Evolutionary conservation across 2,113 vertebrate genomes (phyloP).

Genomic region (Benitochromis conjunctus): DNA sequence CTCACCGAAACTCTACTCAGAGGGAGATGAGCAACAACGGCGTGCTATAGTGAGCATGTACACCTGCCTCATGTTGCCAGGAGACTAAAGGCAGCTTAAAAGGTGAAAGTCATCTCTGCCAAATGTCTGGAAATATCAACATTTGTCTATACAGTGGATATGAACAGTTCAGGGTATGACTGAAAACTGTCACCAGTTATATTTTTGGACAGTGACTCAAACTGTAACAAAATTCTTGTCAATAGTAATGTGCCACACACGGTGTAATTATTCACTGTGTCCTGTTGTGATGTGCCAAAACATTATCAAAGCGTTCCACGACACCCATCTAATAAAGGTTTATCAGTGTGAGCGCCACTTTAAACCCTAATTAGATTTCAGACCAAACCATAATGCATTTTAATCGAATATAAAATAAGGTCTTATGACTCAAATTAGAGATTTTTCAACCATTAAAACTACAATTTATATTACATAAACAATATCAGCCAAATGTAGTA

Average conservation of each 20-base stretch:
- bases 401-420: neutral
- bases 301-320: neutral
- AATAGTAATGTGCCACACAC: neutral
- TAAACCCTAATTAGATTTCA: neutral
- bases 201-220: neutral
- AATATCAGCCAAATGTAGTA: neutral
- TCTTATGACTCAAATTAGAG: neutral
- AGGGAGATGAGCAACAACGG: neutral
- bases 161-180: neutral
- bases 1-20: neutral
- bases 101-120: conserved; percentile 35
- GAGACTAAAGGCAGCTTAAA: conserved; percentile 46
- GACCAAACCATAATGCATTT: conserved; percentile 9
- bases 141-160: neutral
- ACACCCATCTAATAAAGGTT: neutral
- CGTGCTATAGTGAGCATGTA: neutral
- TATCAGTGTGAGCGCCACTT: neutral
- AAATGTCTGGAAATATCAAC: conserved; percentile 57
- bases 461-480: neutral
- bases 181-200: neutral
- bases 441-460: neutral
- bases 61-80: conserved; percentile 26
- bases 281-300: neutral
- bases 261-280: neutral
- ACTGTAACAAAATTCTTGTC: neutral